A percentile compares a stretch with the other conserved stretches of the same genome.
Conservation (phyloP, 2,888 invertebrate species). For the Lithophane semibrunnea region DNA sequence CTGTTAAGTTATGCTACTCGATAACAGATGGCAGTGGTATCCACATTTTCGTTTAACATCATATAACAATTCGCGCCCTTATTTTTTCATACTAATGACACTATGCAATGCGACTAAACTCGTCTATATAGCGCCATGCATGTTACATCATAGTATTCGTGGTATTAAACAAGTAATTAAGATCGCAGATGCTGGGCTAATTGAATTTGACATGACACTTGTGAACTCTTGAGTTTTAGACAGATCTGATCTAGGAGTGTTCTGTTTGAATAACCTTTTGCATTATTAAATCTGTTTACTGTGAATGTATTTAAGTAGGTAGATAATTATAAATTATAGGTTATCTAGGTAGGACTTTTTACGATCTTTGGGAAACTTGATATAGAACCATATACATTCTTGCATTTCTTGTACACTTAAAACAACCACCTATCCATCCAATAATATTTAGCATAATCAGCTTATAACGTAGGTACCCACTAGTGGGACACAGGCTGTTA, state of each 20-base stretch:
- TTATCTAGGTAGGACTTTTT: neutral
- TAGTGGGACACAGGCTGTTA: too few relatives aligned
- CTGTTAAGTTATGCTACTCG: constrained; percentile 52
- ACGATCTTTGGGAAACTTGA: neutral
- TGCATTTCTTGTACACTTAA: neutral
- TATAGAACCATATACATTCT: neutral
- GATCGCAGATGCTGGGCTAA: constrained; percentile 64
- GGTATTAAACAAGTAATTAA: constrained; percentile 59
- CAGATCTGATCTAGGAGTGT: constrained; percentile 8
- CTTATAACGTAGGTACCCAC: too few relatives aligned
- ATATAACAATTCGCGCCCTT: neutral
- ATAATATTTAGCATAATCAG: neutral
- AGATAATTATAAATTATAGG: neutral
- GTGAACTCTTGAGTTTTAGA: constrained; percentile 59
- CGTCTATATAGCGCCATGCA: constrained; percentile 15
- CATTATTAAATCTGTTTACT: neutral
- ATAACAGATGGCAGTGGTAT: constrained; percentile 59
- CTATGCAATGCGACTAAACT: constrained; percentile 23
- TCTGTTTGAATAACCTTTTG: neutral
- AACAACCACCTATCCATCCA: neutral
- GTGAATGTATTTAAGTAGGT: too few relatives aligned
- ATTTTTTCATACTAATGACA: neutral
- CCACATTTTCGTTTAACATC: neutral
- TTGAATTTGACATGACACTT: constrained; percentile 72
- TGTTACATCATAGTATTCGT: constrained; percentile 59